Evolutionary conservation across 2,113 vertebrate species (phyloP).

Genomic region (Spea bombifrons): DNA sequence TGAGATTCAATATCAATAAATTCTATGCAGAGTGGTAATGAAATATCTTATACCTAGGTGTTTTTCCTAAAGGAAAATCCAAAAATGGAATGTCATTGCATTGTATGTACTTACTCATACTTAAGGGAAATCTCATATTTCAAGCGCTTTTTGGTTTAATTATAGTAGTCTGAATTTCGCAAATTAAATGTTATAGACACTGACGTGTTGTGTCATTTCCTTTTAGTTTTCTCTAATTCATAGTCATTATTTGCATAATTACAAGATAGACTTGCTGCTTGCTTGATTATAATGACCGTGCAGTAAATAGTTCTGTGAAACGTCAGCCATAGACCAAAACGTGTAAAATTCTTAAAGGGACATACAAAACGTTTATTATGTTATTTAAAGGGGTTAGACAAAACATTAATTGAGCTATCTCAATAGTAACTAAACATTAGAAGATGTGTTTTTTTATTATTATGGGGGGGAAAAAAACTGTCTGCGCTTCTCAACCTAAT

Average conservation of each 20-base stretch:
- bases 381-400: too few species aligned
- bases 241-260: constrained; percentile 23
- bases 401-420: too few species aligned
- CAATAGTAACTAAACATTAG: too few species aligned
- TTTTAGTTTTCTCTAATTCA: constrained; percentile 16
- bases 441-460: too few species aligned
- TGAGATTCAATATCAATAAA: too few species aligned
- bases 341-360: neutral
- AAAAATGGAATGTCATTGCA: neutral
- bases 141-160: neutral
- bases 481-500: too few species aligned
- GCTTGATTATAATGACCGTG: constrained; percentile 25
- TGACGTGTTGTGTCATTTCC: neutral
- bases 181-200: constrained; percentile 15
- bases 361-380: too few species aligned
- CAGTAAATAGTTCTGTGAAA: constrained; percentile 10
- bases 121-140: neutral
- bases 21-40: too few species aligned
- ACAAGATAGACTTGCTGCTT: constrained; percentile 5
- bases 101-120: neutral
- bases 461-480: too few species aligned
- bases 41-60: too few species aligned
- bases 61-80: neutral
- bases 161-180: neutral
- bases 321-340: neutral